A percentile compares a stretch with the other conserved stretches of the same genome.
phyloP scores from a whole-genome alignment of 1,140 invertebrate genomes.

The Caerostris extrusa region DNA sequence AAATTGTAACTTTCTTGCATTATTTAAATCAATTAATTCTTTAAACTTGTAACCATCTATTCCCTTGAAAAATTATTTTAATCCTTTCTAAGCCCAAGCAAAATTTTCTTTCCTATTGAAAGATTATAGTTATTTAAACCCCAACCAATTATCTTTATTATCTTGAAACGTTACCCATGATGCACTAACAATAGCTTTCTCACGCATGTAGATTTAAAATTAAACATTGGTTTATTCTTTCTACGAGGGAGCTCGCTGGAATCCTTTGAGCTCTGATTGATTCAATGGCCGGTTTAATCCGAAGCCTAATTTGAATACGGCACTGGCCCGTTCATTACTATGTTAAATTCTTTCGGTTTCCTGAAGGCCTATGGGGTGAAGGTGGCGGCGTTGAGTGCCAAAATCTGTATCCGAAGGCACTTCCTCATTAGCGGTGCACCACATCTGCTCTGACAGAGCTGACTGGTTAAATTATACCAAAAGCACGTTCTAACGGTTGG shows the following conservation, averaged over 20 bases:
- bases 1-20: no score
- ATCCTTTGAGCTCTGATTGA: background rate
- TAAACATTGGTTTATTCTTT: no score
- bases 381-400: slow-evolving; percentile 12
- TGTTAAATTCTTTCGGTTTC: slow-evolving; percentile 17
- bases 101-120: no score
- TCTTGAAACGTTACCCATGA: no score
- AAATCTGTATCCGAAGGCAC: slow-evolving; percentile 15
- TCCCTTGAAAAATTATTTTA: no score
- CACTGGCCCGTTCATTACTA: background rate
- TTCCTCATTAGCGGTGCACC: slow-evolving; percentile 62
- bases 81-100: no score
- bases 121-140: no score
- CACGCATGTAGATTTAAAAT: no score
- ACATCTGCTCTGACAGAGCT: slow-evolving; percentile 44
- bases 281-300: background rate
- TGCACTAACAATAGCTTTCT: no score
- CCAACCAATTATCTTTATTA: no score
- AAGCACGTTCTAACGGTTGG: slow-evolving; percentile 51
- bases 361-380: background rate
- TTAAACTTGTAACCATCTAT: no score
- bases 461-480: slow-evolving; percentile 64
- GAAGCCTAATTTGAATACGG: slow-evolving; percentile 15
- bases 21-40: no score
- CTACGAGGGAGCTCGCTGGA: background rate